These are phyloP conservation scores for Nasonia vitripennis DNA, from an alignment of 1,140 invertebrate genomes.

Conservation along the genomic window DNA sequence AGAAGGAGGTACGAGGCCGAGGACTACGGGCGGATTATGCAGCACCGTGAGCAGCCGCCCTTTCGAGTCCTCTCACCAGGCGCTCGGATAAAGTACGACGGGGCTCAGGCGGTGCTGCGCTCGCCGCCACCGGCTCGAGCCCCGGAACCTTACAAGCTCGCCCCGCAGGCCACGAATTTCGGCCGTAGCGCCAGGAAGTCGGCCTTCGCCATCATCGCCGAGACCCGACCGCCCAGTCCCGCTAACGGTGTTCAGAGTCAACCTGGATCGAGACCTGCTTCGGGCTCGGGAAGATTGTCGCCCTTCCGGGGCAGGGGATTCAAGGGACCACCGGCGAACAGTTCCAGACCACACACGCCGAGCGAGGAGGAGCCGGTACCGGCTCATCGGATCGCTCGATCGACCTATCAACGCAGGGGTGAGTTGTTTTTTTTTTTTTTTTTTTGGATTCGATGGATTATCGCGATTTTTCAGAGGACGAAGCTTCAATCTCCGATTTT, in stretches of 20 bases:
- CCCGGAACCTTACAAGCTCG: slow-evolving; percentile 71
- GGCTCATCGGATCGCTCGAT: not conserved
- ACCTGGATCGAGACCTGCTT: slow-evolving; percentile 67
- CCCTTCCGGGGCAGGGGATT: slow-evolving; percentile 78
- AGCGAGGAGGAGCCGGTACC: not conserved
- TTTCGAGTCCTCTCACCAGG: slow-evolving; percentile 66
- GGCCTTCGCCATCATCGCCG: slow-evolving; percentile 79
- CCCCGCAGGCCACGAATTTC: slow-evolving; percentile 58
- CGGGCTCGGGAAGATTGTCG: slow-evolving; percentile 73
- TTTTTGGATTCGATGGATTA: not conserved
- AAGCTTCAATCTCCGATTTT: not conserved
- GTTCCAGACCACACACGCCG: slow-evolving; percentile 61
- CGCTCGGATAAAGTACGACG: slow-evolving; percentile 54
- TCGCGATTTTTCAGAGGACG: not conserved
- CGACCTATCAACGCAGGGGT: not conserved
- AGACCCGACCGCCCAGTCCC: slow-evolving; percentile 67
- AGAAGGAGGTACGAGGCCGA: slow-evolving; percentile 3
- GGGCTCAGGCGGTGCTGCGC: slow-evolving; percentile 51
- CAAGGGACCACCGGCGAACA: slow-evolving; percentile 73
- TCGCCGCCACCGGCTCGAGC: slow-evolving; percentile 68
- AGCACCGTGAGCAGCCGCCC: slow-evolving; percentile 57
- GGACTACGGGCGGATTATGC: slow-evolving; percentile 59
- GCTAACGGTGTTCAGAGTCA: slow-evolving; percentile 59
- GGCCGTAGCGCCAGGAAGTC: slow-evolving; percentile 69
- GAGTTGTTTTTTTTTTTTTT: not conserved